Conservation (phyloP, 2,888 invertebrate species). For the Drosophila histrio region DNA sequence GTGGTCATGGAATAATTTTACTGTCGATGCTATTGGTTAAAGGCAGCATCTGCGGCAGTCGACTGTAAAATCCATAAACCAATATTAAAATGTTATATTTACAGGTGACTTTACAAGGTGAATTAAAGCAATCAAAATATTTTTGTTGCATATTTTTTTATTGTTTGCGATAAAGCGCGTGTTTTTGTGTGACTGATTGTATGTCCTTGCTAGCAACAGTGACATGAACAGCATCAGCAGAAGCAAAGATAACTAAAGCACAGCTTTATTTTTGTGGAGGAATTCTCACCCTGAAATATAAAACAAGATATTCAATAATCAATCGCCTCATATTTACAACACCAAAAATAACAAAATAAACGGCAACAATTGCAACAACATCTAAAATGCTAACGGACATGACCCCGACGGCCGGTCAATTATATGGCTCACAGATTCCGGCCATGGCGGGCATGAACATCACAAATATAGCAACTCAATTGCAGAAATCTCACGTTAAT, state of each 20-base stretch:
- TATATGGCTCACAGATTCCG: conserved; percentile 87
- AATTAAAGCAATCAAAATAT: conserved; percentile 3
- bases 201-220: conserved; percentile 25
- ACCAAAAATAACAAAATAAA: conserved; percentile 31
- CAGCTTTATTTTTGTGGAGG: conserved; percentile 19
- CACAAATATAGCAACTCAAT: conserved; percentile 83
- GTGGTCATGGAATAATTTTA: no score
- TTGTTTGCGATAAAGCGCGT: conserved; percentile 46
- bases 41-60: background rate
- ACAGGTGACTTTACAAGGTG: conserved; percentile 32
- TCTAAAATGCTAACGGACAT: conserved; percentile 86
- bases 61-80: conserved; percentile 2
- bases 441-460: conserved; percentile 86
- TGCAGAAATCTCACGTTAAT: conserved; percentile 84
- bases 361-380: conserved; percentile 30
- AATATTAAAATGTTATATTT: background rate
- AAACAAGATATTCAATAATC: conserved; percentile 50
- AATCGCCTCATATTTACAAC: conserved; percentile 67
- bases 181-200: conserved; percentile 36
- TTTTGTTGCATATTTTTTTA: conserved; percentile 63
- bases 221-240: conserved; percentile 20
- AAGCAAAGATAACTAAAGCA: conserved; percentile 6
- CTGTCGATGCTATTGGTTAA: no score
- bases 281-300: conserved; percentile 26
- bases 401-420: conserved; percentile 87